These are phyloP conservation scores for Microtus californicus DNA, from an alignment of 2,797 vertebrate genomes.

Conservation along the genomic window DNA sequence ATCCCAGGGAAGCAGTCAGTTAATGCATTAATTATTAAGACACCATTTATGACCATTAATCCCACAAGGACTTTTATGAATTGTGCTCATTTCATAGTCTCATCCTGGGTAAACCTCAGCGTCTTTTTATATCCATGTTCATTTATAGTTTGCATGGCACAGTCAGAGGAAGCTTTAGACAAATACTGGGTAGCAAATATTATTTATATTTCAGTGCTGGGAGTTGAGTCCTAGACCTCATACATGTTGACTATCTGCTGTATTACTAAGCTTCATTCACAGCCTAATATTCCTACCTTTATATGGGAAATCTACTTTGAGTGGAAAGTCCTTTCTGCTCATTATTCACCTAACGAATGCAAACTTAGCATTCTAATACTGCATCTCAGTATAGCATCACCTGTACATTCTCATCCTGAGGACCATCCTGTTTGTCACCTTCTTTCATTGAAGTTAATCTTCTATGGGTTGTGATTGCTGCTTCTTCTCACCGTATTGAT, in stretches of 20 bases:
- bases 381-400: neutral
- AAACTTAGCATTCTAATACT: slow-evolving; percentile 2
- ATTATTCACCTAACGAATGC: neutral
- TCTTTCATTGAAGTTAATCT: slow-evolving; percentile 54
- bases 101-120: neutral
- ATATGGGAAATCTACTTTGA: neutral
- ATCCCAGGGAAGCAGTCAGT: neutral
- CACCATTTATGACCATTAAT: slow-evolving; percentile 45
- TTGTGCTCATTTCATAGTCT: slow-evolving; percentile 22
- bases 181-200: neutral
- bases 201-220: neutral
- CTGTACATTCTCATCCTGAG: neutral
- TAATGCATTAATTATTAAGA: slow-evolving; percentile 52
- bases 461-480: neutral
- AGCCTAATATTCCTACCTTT: neutral
- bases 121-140: neutral
- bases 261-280: neutral
- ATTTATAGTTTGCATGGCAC: neutral
- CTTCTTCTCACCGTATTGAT: neutral
- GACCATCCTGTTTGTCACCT: neutral
- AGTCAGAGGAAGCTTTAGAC: neutral
- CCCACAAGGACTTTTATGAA: slow-evolving; percentile 2
- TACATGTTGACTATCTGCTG: neutral
- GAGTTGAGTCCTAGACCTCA: neutral
- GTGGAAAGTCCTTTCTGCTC: neutral